Evolutionary conservation across 2,113 vertebrate genomes (phyloP).

Genomic region (Indicator indicator): DNA sequence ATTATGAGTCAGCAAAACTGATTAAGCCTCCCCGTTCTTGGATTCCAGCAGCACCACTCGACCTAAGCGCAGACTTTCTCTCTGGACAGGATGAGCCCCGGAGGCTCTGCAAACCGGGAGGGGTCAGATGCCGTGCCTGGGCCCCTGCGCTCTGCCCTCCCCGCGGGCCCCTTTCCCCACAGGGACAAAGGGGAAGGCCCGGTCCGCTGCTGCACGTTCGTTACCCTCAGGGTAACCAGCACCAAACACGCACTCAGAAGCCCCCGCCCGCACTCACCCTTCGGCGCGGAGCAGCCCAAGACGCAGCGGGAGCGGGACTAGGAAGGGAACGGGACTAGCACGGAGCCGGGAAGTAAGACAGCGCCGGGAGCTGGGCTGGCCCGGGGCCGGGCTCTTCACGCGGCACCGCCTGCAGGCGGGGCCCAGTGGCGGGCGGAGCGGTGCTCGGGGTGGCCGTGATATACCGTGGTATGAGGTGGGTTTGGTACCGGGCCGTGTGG

Average conservation of each 20-base stretch:
- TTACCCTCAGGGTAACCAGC: background rate
- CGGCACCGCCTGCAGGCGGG: constrained; percentile 4
- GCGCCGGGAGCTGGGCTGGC: background rate
- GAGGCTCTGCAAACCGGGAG: background rate
- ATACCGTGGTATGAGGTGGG: fast-evolving
- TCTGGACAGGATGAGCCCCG: background rate
- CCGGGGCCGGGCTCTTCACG: background rate
- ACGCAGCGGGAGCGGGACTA: background rate
- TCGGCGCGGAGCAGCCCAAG: background rate
- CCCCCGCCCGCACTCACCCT: background rate
- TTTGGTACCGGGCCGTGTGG: fast-evolving
- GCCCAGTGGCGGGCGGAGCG: background rate
- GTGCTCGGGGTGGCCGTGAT: background rate
- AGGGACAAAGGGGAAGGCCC: background rate
- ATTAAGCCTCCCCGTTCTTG: background rate
- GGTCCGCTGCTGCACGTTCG: fast-evolving
- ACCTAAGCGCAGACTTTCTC: fast-evolving
- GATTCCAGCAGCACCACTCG: background rate
- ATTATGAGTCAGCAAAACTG: background rate
- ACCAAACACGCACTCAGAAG: fast-evolving
- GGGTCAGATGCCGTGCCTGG: background rate
- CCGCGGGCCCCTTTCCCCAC: background rate
- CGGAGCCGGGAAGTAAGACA: fast-evolving
- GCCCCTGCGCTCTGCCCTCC: background rate
- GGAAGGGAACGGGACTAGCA: background rate